These are phyloP conservation scores for Rhea pennata DNA, from an alignment of 2,113 vertebrate genomes.

Conservation along the genomic window DNA sequence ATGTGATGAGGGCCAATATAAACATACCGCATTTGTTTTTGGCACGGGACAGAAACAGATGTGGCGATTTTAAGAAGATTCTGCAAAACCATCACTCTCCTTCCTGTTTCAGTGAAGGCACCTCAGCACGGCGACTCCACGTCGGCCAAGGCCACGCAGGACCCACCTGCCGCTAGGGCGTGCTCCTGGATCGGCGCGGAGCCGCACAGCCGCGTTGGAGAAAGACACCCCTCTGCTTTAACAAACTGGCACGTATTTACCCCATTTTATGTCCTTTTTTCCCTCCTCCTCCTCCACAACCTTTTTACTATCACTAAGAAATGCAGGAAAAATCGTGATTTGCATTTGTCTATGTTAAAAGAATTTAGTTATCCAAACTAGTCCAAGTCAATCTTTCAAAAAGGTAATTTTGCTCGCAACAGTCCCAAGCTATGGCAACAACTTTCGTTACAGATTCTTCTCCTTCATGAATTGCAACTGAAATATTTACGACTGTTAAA, in stretches of 20 bases:
- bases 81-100: background rate
- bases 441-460: background rate
- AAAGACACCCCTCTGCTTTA: background rate
- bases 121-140: background rate
- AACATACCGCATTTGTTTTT: background rate
- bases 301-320: background rate
- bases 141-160: rapidly evolving
- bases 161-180: background rate
- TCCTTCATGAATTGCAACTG: background rate
- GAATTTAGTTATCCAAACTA: background rate
- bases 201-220: background rate
- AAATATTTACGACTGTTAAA: background rate
- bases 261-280: too few relatives aligned
- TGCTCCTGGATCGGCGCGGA: background rate
- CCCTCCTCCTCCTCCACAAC: background rate
- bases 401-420: background rate
- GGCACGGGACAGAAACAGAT: background rate
- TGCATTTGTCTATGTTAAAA: background rate
- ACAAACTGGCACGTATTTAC: background rate
- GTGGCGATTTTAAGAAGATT: background rate
- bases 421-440: background rate
- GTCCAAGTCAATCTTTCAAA: background rate
- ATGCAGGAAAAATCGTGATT: background rate
- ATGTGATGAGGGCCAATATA: background rate
- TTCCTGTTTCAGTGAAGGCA: rapidly evolving